Percentiles rank a stretch among this genome's conserved stretches.
Conservation (phyloP, 2,113 vertebrate genomes). For the Ochotona curzoniae region DNA sequence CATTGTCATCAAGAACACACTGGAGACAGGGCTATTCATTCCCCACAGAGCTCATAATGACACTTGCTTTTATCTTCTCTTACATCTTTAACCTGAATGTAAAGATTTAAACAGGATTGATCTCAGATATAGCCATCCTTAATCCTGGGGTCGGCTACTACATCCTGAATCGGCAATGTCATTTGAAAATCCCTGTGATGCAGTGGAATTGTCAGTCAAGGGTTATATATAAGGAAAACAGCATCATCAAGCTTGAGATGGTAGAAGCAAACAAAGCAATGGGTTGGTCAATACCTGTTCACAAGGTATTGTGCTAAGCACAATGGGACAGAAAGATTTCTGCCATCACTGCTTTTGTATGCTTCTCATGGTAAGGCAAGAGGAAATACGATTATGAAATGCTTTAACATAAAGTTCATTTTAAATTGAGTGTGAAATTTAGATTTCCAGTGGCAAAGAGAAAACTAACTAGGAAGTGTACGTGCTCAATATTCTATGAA, state of each 20-base stretch:
- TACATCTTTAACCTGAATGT: slow-evolving; percentile 44
- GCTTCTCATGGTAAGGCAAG: neutral
- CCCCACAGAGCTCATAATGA: neutral
- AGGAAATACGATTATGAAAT: neutral
- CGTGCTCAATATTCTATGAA: neutral
- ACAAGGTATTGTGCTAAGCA: neutral
- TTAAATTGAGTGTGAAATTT: slow-evolving; percentile 28
- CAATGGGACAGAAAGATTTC: neutral
- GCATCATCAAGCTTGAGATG: neutral
- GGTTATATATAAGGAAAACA: neutral
- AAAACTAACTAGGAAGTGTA: neutral
- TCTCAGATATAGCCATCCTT: neutral
- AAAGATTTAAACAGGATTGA: slow-evolving; percentile 57
- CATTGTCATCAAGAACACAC: neutral
- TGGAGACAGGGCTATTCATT: neutral
- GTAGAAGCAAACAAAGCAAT: slow-evolving; percentile 21
- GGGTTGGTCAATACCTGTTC: neutral
- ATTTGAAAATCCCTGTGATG: slow-evolving; percentile 42
- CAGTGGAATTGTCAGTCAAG: slow-evolving; percentile 6
- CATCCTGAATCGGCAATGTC: slow-evolving; percentile 41
- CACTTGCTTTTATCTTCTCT: slow-evolving; percentile 31
- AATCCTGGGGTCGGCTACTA: slow-evolving; percentile 9
- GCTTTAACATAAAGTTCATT: neutral
- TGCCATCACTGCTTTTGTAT: neutral
- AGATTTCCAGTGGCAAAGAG: neutral